Base-by-base conservation (phyloP, 2,888 invertebrate species). In the Adelognathus sp. region DNA sequence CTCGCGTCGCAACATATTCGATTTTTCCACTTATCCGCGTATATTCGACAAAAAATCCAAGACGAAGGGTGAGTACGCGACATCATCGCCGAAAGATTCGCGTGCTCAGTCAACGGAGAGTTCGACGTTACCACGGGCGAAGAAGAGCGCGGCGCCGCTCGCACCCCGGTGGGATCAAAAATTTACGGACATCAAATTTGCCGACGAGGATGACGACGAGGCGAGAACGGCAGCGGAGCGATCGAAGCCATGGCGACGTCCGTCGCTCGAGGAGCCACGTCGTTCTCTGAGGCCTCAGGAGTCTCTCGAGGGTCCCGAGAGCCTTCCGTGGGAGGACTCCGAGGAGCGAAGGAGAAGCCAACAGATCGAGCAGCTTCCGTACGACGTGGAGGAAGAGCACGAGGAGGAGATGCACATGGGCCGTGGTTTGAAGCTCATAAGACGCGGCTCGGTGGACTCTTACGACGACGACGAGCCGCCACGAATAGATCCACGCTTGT, bases 21-120 rank as follows among this genome's bases (percentile, higher is more conserved):
- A 96, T 90, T 95, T 96, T 81, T 94, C 94, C 84, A 97, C 97
- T 0, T 96, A 96, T 88, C 97, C 97, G 0, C 94, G 96, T 84
- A 93, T 97, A 44, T 92, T 92, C 81, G 92, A 92, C 16, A 90
- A 88, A 41, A 91, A 91, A 39, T 87, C 90, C 3, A 91, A 91
- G 67, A 87, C 78, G n/a, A 85, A 83, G 1, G 83, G 70, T 3
- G 91, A 91, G 21, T 90, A 89, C 76, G 93, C 93, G 84, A 93
- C 93, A 3, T 93, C 93, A 21, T 93, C 93, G 60, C 93, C 94
- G 31, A 89, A 91, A 74, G 88, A 91, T 33, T 89, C 90, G 11
- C 85, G 90, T 6, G 85, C 87, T 9, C 86, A 89, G 29, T 88
- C 95, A 0, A 92, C 93, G 2, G 95, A 95, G 61, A 95, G 95